Evolutionary conservation across 1,140 invertebrate species (phyloP).

Genomic region (Zaprionus kolodkinae): DNA sequence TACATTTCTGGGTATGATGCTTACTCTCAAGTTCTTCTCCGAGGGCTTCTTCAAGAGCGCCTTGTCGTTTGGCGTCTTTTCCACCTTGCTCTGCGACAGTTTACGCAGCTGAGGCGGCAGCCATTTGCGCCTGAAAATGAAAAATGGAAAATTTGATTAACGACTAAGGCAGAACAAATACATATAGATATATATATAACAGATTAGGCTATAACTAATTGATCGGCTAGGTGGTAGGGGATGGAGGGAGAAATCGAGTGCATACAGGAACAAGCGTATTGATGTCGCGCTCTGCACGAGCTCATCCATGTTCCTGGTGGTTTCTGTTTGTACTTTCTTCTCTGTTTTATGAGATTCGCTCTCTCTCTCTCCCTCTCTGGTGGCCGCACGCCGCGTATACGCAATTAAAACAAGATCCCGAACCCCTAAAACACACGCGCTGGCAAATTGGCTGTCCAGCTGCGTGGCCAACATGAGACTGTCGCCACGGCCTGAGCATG

Average conservation of each 20-base stretch:
- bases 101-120: slow-evolving; percentile 94
- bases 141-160: slow-evolving; percentile 17
- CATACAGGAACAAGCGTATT: slow-evolving; percentile 68
- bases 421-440: slow-evolving; percentile 41
- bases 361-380: slow-evolving; percentile 17
- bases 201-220: slow-evolving; percentile 23
- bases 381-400: slow-evolving; percentile 28
- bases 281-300: slow-evolving; percentile 56
- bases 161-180: background rate
- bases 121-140: slow-evolving; percentile 92
- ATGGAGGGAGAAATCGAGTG: slow-evolving; percentile 20
- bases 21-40: slow-evolving; percentile 92
- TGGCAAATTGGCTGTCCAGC: slow-evolving; percentile 68
- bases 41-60: slow-evolving; percentile 90
- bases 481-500: slow-evolving; percentile 63
- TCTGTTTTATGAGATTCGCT: slow-evolving; percentile 4
- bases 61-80: slow-evolving; percentile 87
- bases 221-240: background rate
- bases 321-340: slow-evolving; percentile 25
- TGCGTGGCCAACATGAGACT: slow-evolving; percentile 76
- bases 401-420: slow-evolving; percentile 37
- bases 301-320: slow-evolving; percentile 56
- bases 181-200: background rate
- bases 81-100: slow-evolving; percentile 94
- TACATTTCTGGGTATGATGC: slow-evolving; percentile 67